Percentiles rank a stretch among this genome's conserved stretches.
Conservation (phyloP, 2,113 vertebrate genomes). For the Stomatorhinus ivindoensis region DNA sequence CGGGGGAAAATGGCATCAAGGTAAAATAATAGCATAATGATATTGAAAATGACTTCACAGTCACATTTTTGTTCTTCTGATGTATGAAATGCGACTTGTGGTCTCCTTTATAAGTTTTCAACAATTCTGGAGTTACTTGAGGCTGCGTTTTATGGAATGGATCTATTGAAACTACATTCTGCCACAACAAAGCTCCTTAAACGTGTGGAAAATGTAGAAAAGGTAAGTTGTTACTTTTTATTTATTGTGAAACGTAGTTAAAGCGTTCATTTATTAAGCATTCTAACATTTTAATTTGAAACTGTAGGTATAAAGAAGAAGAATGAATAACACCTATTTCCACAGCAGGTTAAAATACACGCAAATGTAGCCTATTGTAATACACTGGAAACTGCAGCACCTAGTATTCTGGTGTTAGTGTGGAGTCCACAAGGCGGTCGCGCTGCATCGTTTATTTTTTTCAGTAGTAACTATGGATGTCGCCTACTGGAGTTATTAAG, state of each 20-base stretch:
- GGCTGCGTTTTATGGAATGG: conserved; percentile 83
- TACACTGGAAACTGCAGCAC: background rate
- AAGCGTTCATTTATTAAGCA: background rate
- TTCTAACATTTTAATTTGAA: background rate
- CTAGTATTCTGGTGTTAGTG: background rate
- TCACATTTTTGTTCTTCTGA: background rate
- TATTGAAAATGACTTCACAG: background rate
- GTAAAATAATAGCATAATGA: conserved; percentile 51
- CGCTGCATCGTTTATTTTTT: background rate
- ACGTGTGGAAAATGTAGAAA: conserved; percentile 79
- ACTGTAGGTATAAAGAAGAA: background rate
- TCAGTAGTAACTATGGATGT: background rate
- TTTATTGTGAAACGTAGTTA: background rate
- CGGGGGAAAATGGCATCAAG: conserved; percentile 75
- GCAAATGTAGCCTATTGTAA: background rate
- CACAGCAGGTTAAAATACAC: background rate
- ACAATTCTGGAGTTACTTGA: conserved; percentile 86
- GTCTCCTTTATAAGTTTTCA: conserved; percentile 64
- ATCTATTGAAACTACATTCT: conserved; percentile 84
- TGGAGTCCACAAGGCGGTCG: background rate
- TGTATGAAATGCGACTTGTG: conserved; percentile 24
- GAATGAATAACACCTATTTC: background rate
- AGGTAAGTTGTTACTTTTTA: conserved; percentile 41
- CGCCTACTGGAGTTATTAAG: background rate
- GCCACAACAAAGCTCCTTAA: conserved; percentile 78